Base-by-base conservation (phyloP, 2,888 invertebrate genomes). In the Lasioglossum figueresi region DNA sequence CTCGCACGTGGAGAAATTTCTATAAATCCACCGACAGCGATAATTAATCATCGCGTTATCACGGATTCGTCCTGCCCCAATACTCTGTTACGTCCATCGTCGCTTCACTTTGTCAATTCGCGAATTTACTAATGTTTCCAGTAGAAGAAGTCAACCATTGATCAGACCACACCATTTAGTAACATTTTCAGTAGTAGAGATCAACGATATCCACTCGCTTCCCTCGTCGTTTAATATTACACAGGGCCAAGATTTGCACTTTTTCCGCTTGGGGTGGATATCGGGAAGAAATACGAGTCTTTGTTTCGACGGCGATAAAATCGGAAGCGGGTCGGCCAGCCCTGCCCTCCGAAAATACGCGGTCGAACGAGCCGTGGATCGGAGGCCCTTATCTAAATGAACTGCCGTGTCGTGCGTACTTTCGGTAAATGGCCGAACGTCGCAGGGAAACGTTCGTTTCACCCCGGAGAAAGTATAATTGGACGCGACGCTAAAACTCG, bases 311-410 rank as follows among this genome's bases (percentile, higher is more conserved):
- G 68, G 70, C 75, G 92, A 91, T 91, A 92, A 88, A 90, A 92
- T 92, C 92, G 84, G 73, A 77, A 88, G 87, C 83, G 89, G 79
- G 27, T 31, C 48, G 48, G 31, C 4, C 75, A 82, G 40, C 63
- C 23, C 74, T 81, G 40, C 72, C 68, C 70, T 66, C 68, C 71
- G 76, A 81, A 81, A 73, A 83, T 82, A 85, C 79, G 84, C 87
- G 84, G 82, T 82, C 86, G 87, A 89, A 89, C 84, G 76, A 78
- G 40, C 77, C 70, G 80, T 82, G 82, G 82, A 79, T 45, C 84
- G 80, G 78, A 59, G 79, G 87, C 92, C 91, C 90, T 93, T 93
- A 93, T 93, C 93, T 93, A 93, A 93, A 93, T 93, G 91, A 92
- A 93, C 93, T 92, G 86, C 88, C 88, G 87, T 75, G 82, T 85